Conservation (phyloP, 2,888 invertebrate genomes). For the Sphecodes monilicornis region DNA sequence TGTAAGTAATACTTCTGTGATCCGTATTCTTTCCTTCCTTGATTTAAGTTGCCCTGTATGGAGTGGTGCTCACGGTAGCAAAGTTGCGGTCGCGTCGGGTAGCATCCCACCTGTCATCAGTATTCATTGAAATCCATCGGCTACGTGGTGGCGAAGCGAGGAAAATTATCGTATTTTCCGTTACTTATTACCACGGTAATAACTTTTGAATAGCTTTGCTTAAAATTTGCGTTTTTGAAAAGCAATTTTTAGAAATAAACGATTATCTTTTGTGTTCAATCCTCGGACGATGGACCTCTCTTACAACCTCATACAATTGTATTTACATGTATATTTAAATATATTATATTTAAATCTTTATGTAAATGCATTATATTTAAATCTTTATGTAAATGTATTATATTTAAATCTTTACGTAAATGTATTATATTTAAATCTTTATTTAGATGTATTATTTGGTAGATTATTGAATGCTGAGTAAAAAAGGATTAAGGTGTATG, state of each 20-base stretch:
- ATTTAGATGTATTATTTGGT: too few relatives aligned
- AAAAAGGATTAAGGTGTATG: too few relatives aligned
- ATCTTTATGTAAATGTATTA: too few relatives aligned
- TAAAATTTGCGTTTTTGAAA: not conserved
- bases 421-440: too few relatives aligned
- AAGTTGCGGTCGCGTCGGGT: constrained; percentile 29
- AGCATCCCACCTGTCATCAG: constrained; percentile 59
- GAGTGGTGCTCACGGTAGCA: constrained; percentile 41
- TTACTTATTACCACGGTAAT: not conserved
- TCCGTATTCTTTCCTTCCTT: constrained; percentile 67
- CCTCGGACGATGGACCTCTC: too few relatives aligned
- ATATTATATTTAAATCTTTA: too few relatives aligned
- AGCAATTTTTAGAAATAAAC: not conserved
- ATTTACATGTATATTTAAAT: too few relatives aligned
- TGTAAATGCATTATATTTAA: too few relatives aligned
- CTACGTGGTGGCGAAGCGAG: not conserved
- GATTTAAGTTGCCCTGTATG: constrained; percentile 65
- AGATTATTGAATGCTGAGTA: too few relatives aligned
- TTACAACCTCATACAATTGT: too few relatives aligned
- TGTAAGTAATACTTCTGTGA: constrained; percentile 69
- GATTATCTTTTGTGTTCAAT: too few relatives aligned
- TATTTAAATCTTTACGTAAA: too few relatives aligned
- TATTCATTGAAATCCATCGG: constrained; percentile 53
- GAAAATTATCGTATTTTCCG: not conserved
- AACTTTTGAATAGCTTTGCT: not conserved